Evolutionary conservation across 2,113 vertebrate genomes (phyloP).

Genomic region (Capricornis sumatraensis): DNA sequence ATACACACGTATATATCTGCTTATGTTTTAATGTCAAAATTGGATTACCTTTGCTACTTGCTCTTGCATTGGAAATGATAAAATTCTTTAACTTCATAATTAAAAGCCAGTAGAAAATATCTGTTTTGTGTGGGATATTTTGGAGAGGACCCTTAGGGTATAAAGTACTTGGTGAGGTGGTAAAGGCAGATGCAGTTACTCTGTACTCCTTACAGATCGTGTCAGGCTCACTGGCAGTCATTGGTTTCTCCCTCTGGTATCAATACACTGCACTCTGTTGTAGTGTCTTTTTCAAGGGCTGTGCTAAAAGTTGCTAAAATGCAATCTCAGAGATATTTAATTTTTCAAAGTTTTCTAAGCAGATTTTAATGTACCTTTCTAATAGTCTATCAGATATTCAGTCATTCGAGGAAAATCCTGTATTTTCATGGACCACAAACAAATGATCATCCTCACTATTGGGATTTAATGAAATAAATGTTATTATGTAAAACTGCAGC

Average conservation of each 20-base stretch:
- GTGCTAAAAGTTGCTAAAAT: background rate
- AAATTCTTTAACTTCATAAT: background rate
- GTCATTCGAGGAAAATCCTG: background rate
- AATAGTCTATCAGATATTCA: background rate
- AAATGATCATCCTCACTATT: background rate
- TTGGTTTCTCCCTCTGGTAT: background rate
- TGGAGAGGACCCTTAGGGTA: background rate
- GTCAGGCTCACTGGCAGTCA: background rate
- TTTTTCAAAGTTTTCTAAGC: background rate
- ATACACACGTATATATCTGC: background rate
- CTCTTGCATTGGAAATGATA: background rate
- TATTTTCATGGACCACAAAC: background rate
- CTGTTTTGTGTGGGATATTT: background rate
- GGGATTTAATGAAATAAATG: background rate
- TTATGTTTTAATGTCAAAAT: background rate
- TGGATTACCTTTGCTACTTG: background rate
- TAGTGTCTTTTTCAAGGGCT: background rate
- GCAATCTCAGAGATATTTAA: background rate
- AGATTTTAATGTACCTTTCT: background rate
- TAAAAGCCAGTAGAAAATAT: background rate
- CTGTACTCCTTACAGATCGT: background rate
- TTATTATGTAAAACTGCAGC: background rate
- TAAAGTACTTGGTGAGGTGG: background rate
- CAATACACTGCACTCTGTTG: background rate
- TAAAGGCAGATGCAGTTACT: background rate